Conservation (phyloP, 2,797 vertebrate genomes). For the Cossypha niveicapilla region DNA sequence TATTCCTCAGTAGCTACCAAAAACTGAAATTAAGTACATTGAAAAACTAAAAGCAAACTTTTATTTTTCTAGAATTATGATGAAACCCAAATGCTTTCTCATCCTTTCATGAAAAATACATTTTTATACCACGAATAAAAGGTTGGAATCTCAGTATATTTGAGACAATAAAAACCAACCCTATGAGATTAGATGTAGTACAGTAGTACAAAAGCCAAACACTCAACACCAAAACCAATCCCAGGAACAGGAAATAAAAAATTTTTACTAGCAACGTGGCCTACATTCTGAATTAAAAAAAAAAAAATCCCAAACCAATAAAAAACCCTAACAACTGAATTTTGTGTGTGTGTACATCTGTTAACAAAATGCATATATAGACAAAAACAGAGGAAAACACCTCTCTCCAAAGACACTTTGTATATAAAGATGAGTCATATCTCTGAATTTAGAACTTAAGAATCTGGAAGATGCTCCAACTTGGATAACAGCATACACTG, state of each 20-base stretch:
- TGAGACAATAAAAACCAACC: not conserved
- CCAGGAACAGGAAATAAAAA: not conserved
- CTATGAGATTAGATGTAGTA: not conserved
- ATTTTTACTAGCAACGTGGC: not conserved
- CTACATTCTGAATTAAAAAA: not conserved
- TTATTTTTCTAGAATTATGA: not conserved
- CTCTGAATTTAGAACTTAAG: not conserved
- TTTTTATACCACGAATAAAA: not conserved
- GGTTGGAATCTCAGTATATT: not conserved
- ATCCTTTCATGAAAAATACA: not conserved
- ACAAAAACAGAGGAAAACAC: not conserved
- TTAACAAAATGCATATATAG: not conserved
- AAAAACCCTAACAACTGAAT: not conserved
- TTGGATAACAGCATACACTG: not conserved
- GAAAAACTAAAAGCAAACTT: accelerated
- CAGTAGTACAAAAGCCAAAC: not conserved
- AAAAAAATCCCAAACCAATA: not conserved
- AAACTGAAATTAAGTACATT: not conserved
- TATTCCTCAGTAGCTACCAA: not conserved
- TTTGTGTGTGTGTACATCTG: not conserved
- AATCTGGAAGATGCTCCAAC: not conserved
- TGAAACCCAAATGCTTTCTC: not conserved
- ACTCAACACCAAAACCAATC: not conserved
- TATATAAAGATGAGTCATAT: not conserved
- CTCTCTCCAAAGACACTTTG: not conserved